These are phyloP conservation scores for Delichon dasypus DNA, from an alignment of 2,797 vertebrate genomes.

Conservation along the genomic window DNA sequence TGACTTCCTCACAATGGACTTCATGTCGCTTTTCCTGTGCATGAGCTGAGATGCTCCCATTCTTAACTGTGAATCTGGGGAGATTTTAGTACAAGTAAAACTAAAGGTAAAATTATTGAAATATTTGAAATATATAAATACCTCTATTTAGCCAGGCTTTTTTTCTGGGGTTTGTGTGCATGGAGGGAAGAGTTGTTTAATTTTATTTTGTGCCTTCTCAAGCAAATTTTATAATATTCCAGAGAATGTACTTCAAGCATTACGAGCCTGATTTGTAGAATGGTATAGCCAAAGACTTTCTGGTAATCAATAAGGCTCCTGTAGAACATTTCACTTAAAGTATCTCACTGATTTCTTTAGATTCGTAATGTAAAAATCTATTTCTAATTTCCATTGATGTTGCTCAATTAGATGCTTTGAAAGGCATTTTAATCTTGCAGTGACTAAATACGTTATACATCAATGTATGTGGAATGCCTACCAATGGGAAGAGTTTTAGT, in stretches of 20 bases:
- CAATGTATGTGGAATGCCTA: background rate
- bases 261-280: background rate
- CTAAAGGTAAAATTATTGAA: background rate
- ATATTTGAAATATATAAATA: background rate
- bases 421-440: background rate
- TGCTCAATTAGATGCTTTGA: background rate
- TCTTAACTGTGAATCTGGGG: background rate
- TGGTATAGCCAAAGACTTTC: background rate
- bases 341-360: slow-evolving; percentile 5
- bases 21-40: background rate
- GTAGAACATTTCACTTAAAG: background rate
- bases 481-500: background rate
- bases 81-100: background rate
- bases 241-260: background rate
- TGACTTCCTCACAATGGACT: background rate
- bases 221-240: background rate
- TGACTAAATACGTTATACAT: background rate
- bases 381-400: slow-evolving; percentile 24
- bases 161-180: background rate
- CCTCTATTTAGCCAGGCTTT: background rate
- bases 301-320: background rate
- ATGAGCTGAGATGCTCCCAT: background rate
- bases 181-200: background rate
- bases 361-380: slow-evolving; percentile 5
- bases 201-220: slow-evolving; percentile 6